Evolutionary conservation across 2,888 invertebrate species (phyloP).

Genomic region (Ferrisia virgata): DNA sequence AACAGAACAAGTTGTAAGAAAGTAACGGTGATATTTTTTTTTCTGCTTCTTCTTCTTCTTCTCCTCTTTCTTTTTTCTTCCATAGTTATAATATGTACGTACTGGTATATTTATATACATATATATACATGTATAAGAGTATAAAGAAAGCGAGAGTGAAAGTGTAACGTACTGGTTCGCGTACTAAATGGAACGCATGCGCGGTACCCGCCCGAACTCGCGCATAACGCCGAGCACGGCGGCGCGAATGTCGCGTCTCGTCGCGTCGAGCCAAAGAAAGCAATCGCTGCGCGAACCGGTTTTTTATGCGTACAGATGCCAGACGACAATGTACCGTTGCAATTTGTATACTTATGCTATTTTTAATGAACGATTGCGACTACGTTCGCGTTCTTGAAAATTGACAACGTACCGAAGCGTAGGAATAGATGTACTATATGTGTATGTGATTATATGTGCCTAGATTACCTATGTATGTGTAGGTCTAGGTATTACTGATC

Average conservation of each 20-base stretch:
- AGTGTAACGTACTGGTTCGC: slow-evolving; percentile 43
- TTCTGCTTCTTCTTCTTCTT: too few relatives aligned
- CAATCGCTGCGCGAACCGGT: slow-evolving; percentile 28
- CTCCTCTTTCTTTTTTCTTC: too few relatives aligned
- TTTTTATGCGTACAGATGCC: neutral
- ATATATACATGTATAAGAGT: too few relatives aligned
- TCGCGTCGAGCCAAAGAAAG: slow-evolving; percentile 26
- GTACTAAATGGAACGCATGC: slow-evolving; percentile 40
- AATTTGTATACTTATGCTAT: slow-evolving; percentile 31
- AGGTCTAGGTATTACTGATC: too few relatives aligned
- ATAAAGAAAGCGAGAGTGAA: slow-evolving; percentile 45
- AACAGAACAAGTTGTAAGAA: neutral
- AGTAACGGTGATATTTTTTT: slow-evolving; percentile 34
- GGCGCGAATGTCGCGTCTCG: too few relatives aligned
- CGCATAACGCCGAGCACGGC: neutral
- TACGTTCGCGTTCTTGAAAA: neutral
- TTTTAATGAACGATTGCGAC: neutral
- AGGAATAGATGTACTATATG: too few relatives aligned
- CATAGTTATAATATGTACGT: too few relatives aligned
- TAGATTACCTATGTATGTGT: too few relatives aligned
- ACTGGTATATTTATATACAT: too few relatives aligned
- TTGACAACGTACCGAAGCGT: too few relatives aligned
- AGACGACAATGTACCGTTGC: slow-evolving; percentile 41
- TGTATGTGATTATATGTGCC: too few relatives aligned
- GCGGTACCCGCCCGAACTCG: too few relatives aligned